These are phyloP conservation scores for Ibidorhyncha struthersii DNA, from an alignment of 2,113 vertebrate genomes.

Conservation along the genomic window DNA sequence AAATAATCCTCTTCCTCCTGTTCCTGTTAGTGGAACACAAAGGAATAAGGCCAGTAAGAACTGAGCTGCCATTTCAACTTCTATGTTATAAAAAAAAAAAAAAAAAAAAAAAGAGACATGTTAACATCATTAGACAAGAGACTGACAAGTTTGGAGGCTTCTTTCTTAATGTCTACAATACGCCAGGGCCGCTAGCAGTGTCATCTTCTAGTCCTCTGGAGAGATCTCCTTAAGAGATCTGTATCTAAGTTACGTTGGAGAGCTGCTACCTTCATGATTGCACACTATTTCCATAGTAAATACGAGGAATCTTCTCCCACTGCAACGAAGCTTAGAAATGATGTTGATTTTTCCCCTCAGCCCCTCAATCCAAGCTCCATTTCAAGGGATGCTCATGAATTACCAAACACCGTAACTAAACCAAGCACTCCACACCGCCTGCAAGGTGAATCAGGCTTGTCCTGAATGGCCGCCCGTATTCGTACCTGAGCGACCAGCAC, in stretches of 20 bases:
- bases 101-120: neutral
- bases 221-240: neutral
- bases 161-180: neutral
- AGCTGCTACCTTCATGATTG: neutral
- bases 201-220: neutral
- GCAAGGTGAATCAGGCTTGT: too few species aligned
- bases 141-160: neutral
- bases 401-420: neutral
- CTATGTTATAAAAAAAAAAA: neutral
- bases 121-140: neutral
- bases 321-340: neutral
- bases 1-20: neutral
- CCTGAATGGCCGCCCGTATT: neutral
- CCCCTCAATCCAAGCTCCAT: neutral
- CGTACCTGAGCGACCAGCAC: rapidly evolving
- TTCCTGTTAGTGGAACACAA: neutral
- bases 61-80: neutral
- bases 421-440: neutral
- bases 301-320: neutral
- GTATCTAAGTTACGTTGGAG: too few species aligned
- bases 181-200: neutral
- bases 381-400: neutral
- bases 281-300: neutral
- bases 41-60: neutral
- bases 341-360: neutral